Evolutionary conservation across 2,113 vertebrate genomes (phyloP).

Genomic region (Semnornis frantzii): DNA sequence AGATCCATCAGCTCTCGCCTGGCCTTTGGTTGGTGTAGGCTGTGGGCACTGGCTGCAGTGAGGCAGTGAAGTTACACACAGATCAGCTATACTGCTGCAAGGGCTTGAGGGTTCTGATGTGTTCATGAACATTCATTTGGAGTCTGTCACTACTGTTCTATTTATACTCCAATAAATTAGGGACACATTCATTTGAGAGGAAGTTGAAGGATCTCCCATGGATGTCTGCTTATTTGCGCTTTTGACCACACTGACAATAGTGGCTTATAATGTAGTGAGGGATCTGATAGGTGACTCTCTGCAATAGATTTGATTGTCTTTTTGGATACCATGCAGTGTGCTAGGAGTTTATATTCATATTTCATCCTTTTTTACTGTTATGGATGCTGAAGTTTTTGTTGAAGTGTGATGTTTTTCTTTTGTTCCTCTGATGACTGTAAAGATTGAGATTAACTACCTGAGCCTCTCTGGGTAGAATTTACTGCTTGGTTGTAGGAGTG

Average conservation of each 20-base stretch:
- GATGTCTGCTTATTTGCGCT: background rate
- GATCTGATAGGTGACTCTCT: background rate
- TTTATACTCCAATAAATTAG: background rate
- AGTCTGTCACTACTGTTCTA: background rate
- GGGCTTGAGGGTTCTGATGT: background rate
- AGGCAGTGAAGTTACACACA: background rate
- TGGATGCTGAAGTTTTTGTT: background rate
- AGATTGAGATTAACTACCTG: background rate
- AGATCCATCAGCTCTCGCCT: background rate
- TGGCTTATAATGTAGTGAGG: background rate
- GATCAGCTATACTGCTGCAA: background rate
- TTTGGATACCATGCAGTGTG: background rate
- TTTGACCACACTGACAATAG: background rate
- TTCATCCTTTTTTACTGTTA: background rate
- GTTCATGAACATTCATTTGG: background rate
- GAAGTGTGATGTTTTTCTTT: background rate
- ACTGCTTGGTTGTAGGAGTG: background rate
- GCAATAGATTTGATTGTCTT: background rate
- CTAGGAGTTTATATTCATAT: background rate
- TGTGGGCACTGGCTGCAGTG: background rate
- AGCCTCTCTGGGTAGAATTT: background rate
- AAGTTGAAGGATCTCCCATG: background rate
- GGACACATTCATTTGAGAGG: background rate
- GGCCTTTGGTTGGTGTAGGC: fast-evolving
- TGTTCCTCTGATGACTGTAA: background rate